Base-by-base conservation (phyloP, 2,888 invertebrate genomes). In the Epistrophella euchroma region DNA sequence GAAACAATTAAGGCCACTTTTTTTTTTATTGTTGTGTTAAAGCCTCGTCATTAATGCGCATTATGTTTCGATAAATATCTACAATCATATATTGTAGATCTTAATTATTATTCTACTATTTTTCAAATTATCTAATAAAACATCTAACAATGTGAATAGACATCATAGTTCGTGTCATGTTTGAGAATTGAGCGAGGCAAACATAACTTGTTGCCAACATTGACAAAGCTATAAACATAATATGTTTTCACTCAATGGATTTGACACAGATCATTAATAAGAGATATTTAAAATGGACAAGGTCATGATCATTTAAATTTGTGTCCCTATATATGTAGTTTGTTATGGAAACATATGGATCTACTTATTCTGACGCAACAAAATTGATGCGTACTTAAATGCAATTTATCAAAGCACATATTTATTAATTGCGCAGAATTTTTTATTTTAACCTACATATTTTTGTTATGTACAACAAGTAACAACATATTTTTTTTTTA, bases 81-180 rank as follows among this genome's bases (percentile, higher is more conserved):
- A 37, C 37, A 37, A 40, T n/a, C 19, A 68, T 15, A 25, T 2
- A 52, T 47, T 9, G 19, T 4, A 37, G 50, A 68, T 68, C 52
- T 52, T 22, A 37, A 52, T 68, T 68, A 17, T 47, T 66, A 15
- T 66, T 32, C n/a, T 32, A 22, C 10, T 25, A 15, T 25, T 15
- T 37, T 58, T 40, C 35, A 56, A 56, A 17, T 35, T 35, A 35
- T 56, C 64, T 17, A 17, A 28, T 19, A n/a, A 64, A 64, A 64
- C 17, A 47, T 35, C 11, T 25, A 4, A 17, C 43, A 37, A n/a
- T 32, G n/a, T 11, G 9, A 56, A 58, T 19, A 58, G 15, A 58
- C 37, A 22, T 64, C 66, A 66, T 35, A 35, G 4, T 22, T 22
- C 4, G 50, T 52, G 25, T 52, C 35, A 68, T 66, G 17, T 22